These are phyloP conservation scores for Melitaea athalia DNA, from an alignment of 2,888 invertebrate species.

Conservation along the genomic window DNA sequence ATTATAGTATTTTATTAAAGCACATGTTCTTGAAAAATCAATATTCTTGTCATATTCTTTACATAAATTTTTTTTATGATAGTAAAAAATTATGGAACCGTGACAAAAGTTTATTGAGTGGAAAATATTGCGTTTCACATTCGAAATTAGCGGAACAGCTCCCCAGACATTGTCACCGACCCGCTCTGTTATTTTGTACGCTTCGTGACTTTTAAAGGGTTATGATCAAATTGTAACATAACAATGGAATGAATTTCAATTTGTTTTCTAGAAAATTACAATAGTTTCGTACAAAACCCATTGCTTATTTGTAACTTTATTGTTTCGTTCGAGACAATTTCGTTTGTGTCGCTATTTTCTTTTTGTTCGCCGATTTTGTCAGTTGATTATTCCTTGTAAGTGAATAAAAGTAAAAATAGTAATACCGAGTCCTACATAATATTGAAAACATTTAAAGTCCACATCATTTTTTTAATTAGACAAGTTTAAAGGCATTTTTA, in stretches of 20 bases:
- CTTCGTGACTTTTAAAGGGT: conserved; percentile 34
- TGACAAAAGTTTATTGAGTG: conserved; percentile 47
- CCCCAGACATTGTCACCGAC: conserved; percentile 31
- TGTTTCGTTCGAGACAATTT: neutral
- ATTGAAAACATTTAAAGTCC: too few relatives aligned
- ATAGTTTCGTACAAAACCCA: conserved; percentile 23
- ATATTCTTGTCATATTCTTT: neutral
- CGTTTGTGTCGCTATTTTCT: neutral
- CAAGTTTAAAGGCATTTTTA: too few relatives aligned
- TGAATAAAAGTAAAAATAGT: too few relatives aligned
- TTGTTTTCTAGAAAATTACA: conserved; percentile 25
- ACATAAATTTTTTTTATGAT: neutral
- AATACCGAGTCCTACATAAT: too few relatives aligned
- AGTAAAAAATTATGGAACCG: conserved; percentile 18
- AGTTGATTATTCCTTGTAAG: neutral
- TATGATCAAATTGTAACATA: conserved; percentile 32
- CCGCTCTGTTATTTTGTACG: conserved; percentile 31
- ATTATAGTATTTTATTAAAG: neutral
- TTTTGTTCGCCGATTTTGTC: neutral
- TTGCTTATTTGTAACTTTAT: neutral
- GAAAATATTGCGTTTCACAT: conserved; percentile 48
- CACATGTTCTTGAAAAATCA: neutral
- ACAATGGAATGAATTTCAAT: conserved; percentile 25
- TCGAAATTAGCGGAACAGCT: conserved; percentile 44
- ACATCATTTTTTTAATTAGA: too few relatives aligned